A percentile compares a stretch with the other conserved stretches of the same genome.
Evolutionary conservation across 2,113 vertebrate genomes (phyloP).

Genomic region (Hystrix cristata): DNA sequence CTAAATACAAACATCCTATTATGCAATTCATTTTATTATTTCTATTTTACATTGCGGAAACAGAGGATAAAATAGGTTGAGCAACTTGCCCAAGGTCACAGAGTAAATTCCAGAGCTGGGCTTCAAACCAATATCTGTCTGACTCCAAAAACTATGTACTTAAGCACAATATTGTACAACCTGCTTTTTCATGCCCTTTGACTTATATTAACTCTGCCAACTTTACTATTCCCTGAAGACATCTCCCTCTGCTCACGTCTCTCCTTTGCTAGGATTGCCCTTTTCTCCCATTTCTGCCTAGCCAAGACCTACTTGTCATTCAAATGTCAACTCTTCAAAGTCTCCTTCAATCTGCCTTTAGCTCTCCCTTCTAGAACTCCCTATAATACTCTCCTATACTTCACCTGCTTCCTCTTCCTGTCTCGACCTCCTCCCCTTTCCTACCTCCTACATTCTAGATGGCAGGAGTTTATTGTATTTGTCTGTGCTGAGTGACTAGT

Average conservation of each 20-base stretch:
- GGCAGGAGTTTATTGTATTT: slow-evolving; percentile 25
- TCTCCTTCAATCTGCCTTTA: slow-evolving; percentile 14
- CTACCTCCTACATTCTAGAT: slow-evolving; percentile 4
- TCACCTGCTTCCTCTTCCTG: slow-evolving; percentile 14
- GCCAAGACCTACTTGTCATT: slow-evolving; percentile 37
- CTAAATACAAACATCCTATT: slow-evolving; percentile 34
- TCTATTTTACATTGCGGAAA: slow-evolving; percentile 46
- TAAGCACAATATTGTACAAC: neutral
- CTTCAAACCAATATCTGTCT: neutral
- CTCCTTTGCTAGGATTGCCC: slow-evolving; percentile 24
- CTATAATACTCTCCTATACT: slow-evolving; percentile 24
- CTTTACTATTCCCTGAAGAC: slow-evolving; percentile 16
- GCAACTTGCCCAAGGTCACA: slow-evolving; percentile 44
- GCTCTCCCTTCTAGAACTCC: slow-evolving; percentile 18
- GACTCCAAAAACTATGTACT: slow-evolving; percentile 15
- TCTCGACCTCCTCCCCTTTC: slow-evolving; percentile 29
- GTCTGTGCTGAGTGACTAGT: slow-evolving; percentile 41
- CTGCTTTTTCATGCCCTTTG: slow-evolving; percentile 24
- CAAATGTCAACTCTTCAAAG: neutral
- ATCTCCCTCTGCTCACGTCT: neutral
- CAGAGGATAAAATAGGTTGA: slow-evolving; percentile 25
- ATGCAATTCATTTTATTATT: slow-evolving; percentile 59
- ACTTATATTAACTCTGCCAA: slow-evolving; percentile 5
- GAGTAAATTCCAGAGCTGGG: slow-evolving; percentile 5
- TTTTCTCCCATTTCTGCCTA: slow-evolving; percentile 35